phyloP scores from a whole-genome alignment of 2,888 invertebrate genomes.

The Coenonympha arcania region DNA sequence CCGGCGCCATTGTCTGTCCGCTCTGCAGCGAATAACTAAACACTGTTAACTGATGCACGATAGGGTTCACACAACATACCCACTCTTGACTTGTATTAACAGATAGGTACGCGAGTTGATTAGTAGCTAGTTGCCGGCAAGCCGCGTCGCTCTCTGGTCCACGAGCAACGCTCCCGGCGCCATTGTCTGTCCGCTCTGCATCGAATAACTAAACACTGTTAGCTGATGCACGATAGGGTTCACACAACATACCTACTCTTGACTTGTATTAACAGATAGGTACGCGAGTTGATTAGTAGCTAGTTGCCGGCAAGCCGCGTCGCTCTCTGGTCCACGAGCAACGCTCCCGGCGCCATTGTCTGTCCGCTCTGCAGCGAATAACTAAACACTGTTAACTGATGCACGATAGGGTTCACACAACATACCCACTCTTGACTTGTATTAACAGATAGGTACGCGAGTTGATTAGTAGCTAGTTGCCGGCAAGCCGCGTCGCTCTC shows the following conservation, averaged over 20 bases:
- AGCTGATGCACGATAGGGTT: conserved; percentile 45
- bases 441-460: not conserved
- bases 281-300: conserved; percentile 32
- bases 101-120: conserved; percentile 30
- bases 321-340: conserved; percentile 45
- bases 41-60: conserved; percentile 48
- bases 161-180: conserved; percentile 45
- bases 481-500: conserved; percentile 43
- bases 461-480: conserved; percentile 34
- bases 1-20: conserved; percentile 50
- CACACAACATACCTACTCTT: conserved; percentile 17
- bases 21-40: conserved; percentile 56
- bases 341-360: conserved; percentile 54
- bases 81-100: not conserved
- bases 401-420: conserved; percentile 40
- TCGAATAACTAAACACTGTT: conserved; percentile 65
- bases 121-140: conserved; percentile 35
- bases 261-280: conserved; percentile 7
- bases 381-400: conserved; percentile 63
- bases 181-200: conserved; percentile 51
- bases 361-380: conserved; percentile 45
- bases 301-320: conserved; percentile 40
- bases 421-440: not conserved
- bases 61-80: not conserved
- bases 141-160: conserved; percentile 47